Conservation (phyloP, 2,888 invertebrate genomes). For the Cephus nigrinus region DNA sequence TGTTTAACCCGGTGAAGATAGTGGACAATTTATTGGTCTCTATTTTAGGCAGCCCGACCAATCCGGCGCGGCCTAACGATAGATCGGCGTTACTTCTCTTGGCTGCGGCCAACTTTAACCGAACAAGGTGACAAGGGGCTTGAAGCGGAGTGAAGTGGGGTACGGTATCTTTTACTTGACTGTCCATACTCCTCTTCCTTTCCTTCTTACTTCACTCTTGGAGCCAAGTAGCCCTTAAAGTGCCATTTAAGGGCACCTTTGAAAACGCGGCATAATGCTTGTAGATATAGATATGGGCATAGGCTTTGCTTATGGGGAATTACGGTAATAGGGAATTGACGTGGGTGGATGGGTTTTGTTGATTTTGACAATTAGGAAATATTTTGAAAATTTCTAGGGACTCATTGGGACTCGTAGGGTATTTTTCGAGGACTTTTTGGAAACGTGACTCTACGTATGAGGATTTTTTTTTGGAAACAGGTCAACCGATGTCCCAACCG, state of each 20-base stretch:
- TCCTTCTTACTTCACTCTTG: constrained; percentile 2
- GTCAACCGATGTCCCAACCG: constrained; percentile 1
- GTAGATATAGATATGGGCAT: background rate
- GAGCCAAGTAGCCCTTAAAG: background rate
- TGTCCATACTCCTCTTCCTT: constrained; percentile 17
- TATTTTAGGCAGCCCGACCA: constrained; percentile 54
- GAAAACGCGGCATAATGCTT: background rate
- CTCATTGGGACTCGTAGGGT: background rate
- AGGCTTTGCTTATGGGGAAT: background rate
- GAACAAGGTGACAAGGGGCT: background rate
- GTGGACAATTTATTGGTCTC: constrained; percentile 63
- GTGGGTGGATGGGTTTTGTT: background rate
- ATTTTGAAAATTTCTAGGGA: background rate
- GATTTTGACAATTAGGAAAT: accelerated
- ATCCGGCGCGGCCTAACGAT: background rate
- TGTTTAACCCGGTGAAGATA: constrained; percentile 64
- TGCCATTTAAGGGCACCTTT: background rate
- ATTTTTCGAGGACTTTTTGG: background rate
- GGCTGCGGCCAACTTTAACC: background rate
- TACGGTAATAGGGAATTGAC: background rate
- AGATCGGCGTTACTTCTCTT: background rate
- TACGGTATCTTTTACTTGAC: background rate
- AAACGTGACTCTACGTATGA: background rate
- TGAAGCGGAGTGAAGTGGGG: background rate
- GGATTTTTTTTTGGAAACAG: background rate